Evolutionary conservation across 2,113 vertebrate genomes (phyloP).

Genomic region (Bombycilla garrulus): DNA sequence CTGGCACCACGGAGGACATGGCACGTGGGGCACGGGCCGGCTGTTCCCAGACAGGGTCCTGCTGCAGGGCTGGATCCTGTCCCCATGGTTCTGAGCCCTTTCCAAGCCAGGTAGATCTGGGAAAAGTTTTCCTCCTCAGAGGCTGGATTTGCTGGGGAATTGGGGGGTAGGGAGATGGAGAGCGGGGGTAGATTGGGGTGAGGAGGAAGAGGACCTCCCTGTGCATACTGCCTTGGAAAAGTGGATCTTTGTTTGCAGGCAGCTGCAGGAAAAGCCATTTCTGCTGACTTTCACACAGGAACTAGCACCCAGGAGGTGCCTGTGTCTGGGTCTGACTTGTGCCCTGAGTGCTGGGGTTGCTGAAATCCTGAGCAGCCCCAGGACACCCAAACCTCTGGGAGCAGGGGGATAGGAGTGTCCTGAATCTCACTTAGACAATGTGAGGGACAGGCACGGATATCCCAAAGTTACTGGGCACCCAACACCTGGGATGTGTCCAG

Average conservation of each 20-base stretch:
- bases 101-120: not conserved
- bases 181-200: not conserved
- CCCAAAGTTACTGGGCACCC: not conserved
- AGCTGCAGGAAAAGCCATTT: not conserved
- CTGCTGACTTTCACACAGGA: not conserved
- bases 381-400: not conserved
- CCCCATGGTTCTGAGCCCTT: not conserved
- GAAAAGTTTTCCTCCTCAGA: not conserved
- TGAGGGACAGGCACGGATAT: not conserved
- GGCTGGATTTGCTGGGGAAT: not conserved
- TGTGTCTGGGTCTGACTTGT: not conserved
- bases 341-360: not conserved
- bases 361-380: accelerated
- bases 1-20: not conserved
- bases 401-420: not conserved
- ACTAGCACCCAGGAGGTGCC: not conserved
- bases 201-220: not conserved
- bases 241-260: not conserved
- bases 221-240: not conserved
- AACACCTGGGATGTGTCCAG: accelerated
- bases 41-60: not conserved
- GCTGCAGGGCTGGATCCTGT: not conserved
- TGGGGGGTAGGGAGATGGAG: not conserved
- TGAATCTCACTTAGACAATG: accelerated
- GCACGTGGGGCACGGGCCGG: not conserved